A percentile compares a stretch with the other conserved stretches of the same genome.
These are phyloP conservation scores for Dreissena rostriformis DNA, from an alignment of 1,140 invertebrate species.

Conservation along the genomic window DNA sequence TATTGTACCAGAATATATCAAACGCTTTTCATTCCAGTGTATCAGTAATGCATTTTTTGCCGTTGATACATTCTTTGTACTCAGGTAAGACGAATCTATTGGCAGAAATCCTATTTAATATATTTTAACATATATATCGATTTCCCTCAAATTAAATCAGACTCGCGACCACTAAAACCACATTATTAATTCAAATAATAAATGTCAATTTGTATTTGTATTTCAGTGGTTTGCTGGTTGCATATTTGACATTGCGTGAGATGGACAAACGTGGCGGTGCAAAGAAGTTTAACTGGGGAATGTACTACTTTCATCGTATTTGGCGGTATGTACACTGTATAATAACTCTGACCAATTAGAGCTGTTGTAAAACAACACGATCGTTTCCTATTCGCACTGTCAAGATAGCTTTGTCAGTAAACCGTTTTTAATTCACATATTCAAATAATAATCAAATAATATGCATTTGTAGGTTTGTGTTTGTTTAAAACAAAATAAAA, in stretches of 20 bases:
- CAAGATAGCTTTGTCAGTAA: background rate
- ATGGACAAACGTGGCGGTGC: conserved; percentile 70
- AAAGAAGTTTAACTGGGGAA: conserved; percentile 62
- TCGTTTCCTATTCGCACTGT: too few species aligned
- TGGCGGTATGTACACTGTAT: conserved; percentile 43
- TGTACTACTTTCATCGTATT: conserved; percentile 59
- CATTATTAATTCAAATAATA: background rate
- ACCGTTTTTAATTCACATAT: too few species aligned
- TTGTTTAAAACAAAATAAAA: background rate
- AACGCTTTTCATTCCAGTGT: conserved; percentile 68
- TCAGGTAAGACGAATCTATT: conserved; percentile 63
- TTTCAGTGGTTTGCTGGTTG: conserved; percentile 84
- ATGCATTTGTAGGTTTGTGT: background rate
- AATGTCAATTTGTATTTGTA: background rate
- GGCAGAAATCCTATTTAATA: background rate
- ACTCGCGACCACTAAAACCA: background rate
- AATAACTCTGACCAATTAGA: background rate
- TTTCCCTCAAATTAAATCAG: background rate
- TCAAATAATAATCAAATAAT: background rate
- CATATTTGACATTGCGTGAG: conserved; percentile 82
- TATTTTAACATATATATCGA: background rate
- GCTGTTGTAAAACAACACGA: background rate
- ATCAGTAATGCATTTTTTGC: conserved; percentile 90
- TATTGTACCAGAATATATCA: conserved; percentile 12
- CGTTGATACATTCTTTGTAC: conserved; percentile 95